A percentile compares a stretch with the other conserved stretches of the same genome.
Evolutionary conservation across 1,140 invertebrate genomes (phyloP).

Genomic region (Bicyclus anynana): DNA sequence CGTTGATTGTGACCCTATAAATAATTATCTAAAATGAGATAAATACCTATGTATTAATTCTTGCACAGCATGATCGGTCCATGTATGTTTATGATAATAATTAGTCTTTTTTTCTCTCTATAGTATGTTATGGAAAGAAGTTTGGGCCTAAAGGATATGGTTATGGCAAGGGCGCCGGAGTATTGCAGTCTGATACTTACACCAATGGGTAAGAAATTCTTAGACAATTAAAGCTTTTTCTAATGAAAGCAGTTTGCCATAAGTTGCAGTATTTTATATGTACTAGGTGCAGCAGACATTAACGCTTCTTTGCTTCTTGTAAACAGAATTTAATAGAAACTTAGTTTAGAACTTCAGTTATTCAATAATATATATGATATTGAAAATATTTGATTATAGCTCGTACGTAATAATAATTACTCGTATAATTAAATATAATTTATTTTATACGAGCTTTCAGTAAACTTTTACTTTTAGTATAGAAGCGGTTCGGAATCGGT

Average conservation of each 20-base stretch:
- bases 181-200: slow-evolving; percentile 90
- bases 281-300: not conserved
- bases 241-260: not conserved
- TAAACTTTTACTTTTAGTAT: too few relatives aligned
- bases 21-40: not conserved
- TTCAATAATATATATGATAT: too few relatives aligned
- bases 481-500: too few relatives aligned
- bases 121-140: slow-evolving; percentile 95
- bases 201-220: slow-evolving; percentile 82
- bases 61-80: slow-evolving; percentile 28
- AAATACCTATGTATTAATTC: not conserved
- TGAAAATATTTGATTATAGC: too few relatives aligned
- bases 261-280: not conserved
- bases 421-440: too few relatives aligned
- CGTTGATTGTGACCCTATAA: not conserved
- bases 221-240: not conserved
- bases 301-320: not conserved
- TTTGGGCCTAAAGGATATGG: slow-evolving; percentile 97
- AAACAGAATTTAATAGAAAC: too few relatives aligned
- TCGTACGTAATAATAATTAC: too few relatives aligned
- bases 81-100: slow-evolving; percentile 38
- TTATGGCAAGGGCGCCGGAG: slow-evolving; percentile 94
- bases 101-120: slow-evolving; percentile 55
- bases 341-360: too few relatives aligned
- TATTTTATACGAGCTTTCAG: too few relatives aligned